Evolutionary conservation across 1,140 invertebrate genomes (phyloP).

Genomic region (Drusus annulatus): DNA sequence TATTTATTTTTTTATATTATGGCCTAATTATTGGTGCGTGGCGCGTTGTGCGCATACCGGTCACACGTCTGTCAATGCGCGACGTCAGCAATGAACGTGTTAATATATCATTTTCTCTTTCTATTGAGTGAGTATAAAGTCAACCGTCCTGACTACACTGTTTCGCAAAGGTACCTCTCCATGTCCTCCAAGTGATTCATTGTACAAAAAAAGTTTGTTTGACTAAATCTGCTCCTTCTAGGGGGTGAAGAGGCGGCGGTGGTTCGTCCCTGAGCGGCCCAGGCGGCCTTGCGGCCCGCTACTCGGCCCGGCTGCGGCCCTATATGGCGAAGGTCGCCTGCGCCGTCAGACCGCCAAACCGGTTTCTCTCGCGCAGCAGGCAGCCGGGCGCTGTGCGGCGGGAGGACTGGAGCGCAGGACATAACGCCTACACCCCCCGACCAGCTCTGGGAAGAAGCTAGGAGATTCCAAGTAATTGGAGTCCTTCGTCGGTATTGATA

Average conservation of each 20-base stretch:
- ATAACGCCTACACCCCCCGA: neutral
- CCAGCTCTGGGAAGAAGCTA: neutral
- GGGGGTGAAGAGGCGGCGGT: neutral
- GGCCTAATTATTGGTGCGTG: no score
- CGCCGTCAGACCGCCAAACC: neutral
- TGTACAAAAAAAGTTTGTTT: neutral
- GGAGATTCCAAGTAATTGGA: neutral
- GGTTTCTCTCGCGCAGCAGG: slow-evolving; percentile 16
- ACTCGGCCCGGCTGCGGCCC: slow-evolving; percentile 19
- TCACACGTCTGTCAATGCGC: no score
- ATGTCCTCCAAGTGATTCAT: no score
- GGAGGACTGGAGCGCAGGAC: neutral
- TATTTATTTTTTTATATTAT: no score
- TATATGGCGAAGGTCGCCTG: slow-evolving; percentile 48
- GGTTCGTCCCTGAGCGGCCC: neutral
- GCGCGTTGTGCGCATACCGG: no score
- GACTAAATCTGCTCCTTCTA: neutral
- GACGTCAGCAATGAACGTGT: no score
- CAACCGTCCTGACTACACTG: no score
- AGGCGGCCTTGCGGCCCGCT: slow-evolving; percentile 17
- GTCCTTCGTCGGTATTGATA: neutral
- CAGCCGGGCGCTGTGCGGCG: no score
- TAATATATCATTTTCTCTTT: no score
- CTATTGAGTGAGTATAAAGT: no score
- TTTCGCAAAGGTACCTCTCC: no score